Evolutionary conservation across 1,140 invertebrate genomes (phyloP), one percentile per base, ranked within the genome.

Genomic region (Anadara kagoshimensis): DNA sequence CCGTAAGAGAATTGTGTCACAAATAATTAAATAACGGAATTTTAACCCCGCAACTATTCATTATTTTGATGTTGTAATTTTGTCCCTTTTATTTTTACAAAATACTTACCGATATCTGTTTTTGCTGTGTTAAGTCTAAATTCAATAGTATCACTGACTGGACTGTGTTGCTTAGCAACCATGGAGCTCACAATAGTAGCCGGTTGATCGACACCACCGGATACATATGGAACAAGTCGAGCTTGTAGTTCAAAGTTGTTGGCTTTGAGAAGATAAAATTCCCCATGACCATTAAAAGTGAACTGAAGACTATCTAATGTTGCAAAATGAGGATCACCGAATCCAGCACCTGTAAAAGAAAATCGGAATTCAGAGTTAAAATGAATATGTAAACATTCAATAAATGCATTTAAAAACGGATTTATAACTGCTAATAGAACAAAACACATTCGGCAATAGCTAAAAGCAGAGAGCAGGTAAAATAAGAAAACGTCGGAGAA

Each of bases 271-370:
- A 75, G 53, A n/a, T 57, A n/a, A 43, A 65, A 75, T 43, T 75
- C 73, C 41, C 73, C 73, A 12, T 43, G 51, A 1, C 73, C 73
- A 51, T 75, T 75, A 51, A 75, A 75, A 20, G 73, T 65, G 29
- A 69, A 75, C 14, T 59, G 12, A 29, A 69, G n/a, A 22, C 61
- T 51, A 51, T 75, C 73, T 51, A 75, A 51, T 14, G 59, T 69
- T n/a, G 49, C 43, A 8, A 75, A 36, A 53, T 75, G 73, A 26
- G 73, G 73, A 45, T 75, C 73, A 36, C 73, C 73, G 2, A 69
- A n/a, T 7, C 26, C 51, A 20, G 59, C 59, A 43, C 58, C 73
- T 75, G 22, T 0, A 11, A 22, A 59, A 22, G 44, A n/a, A 44
- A 12, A 41, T 36, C 10, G 45, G 18, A 49, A 11, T 49, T 18